Evolutionary conservation across 2,888 invertebrate species (phyloP).

Genomic region (Cataglyphis rosenhaueri): DNA sequence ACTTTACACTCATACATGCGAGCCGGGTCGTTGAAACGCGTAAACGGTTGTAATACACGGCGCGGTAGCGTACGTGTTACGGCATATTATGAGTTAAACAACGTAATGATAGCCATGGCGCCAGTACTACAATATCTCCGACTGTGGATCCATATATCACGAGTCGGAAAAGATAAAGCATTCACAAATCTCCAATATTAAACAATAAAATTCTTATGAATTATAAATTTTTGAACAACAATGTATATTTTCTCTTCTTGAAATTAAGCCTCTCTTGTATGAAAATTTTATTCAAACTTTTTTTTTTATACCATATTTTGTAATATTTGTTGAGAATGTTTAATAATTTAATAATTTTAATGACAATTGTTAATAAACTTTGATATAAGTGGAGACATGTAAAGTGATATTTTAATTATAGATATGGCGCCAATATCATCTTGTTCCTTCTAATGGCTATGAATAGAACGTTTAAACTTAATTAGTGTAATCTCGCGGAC

Average conservation of each 20-base stretch:
- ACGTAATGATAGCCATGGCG: slow-evolving; percentile 82
- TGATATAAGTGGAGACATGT: neutral
- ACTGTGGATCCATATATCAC: slow-evolving; percentile 55
- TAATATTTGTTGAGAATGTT: slow-evolving; percentile 10
- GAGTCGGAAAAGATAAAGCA: slow-evolving; percentile 56
- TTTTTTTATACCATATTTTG: neutral
- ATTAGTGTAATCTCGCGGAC: slow-evolving; percentile 36
- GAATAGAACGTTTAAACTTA: slow-evolving; percentile 17
- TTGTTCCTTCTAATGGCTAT: neutral
- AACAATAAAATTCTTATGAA: neutral
- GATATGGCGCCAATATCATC: neutral
- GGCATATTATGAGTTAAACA: slow-evolving; percentile 80
- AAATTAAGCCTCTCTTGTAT: neutral
- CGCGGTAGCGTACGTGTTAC: slow-evolving; percentile 72
- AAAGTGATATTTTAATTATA: slow-evolving; percentile 20
- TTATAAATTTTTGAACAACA: neutral
- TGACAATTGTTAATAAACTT: neutral
- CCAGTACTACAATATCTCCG: slow-evolving; percentile 77
- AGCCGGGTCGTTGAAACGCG: slow-evolving; percentile 65
- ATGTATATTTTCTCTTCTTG: neutral
- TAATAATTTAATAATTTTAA: neutral
- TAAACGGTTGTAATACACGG: slow-evolving; percentile 71
- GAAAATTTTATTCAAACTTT: neutral
- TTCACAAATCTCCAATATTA: neutral
- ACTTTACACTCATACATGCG: slow-evolving; percentile 28